phyloP scores from a whole-genome alignment of 2,888 invertebrate species.

The Caenorhabditis angaria region DNA sequence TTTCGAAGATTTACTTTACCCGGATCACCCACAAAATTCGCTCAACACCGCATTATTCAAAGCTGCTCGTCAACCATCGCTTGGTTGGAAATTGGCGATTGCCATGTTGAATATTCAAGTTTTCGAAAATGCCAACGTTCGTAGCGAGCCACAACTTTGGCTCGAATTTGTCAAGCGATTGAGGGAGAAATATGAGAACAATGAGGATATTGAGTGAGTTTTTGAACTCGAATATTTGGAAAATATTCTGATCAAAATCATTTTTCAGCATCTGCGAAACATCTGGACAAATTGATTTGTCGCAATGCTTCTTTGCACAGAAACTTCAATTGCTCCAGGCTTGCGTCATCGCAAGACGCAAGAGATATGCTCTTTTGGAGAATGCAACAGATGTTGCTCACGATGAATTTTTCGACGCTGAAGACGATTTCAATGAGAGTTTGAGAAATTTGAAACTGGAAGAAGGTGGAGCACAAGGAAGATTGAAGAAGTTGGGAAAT shows the following conservation, averaged over 20 bases:
- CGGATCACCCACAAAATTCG: background rate
- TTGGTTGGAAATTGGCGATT: slow-evolving; percentile 4
- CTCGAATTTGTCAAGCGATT: slow-evolving; percentile 90
- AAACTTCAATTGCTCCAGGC: slow-evolving; percentile 84
- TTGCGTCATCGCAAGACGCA: slow-evolving; percentile 76
- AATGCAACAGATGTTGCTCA: slow-evolving; percentile 10
- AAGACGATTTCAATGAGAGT: slow-evolving; percentile 78
- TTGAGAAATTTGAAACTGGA: slow-evolving; percentile 1
- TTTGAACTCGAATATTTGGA: too few species aligned
- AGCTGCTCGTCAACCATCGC: background rate
- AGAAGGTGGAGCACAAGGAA: slow-evolving; percentile 7
- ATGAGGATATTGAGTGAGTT: slow-evolving; percentile 80
- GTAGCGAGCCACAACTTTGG: slow-evolving; percentile 77
- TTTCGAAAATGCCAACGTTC: background rate
- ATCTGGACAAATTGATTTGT: slow-evolving; percentile 45
- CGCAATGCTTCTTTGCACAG: slow-evolving; percentile 85
- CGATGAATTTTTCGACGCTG: slow-evolving; percentile 10
- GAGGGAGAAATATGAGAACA: slow-evolving; percentile 87
- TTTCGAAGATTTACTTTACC: background rate
- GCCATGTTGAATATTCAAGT: slow-evolving; percentile 19
- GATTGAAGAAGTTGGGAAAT: background rate
- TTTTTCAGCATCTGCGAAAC: background rate
- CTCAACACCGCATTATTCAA: background rate
- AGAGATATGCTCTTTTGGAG: slow-evolving; percentile 46
- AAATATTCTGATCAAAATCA: too few species aligned